Evolutionary conservation across 2,797 vertebrate genomes (phyloP), one percentile per base, ranked within the genome.

Genomic region (Xenentodon cancila): DNA sequence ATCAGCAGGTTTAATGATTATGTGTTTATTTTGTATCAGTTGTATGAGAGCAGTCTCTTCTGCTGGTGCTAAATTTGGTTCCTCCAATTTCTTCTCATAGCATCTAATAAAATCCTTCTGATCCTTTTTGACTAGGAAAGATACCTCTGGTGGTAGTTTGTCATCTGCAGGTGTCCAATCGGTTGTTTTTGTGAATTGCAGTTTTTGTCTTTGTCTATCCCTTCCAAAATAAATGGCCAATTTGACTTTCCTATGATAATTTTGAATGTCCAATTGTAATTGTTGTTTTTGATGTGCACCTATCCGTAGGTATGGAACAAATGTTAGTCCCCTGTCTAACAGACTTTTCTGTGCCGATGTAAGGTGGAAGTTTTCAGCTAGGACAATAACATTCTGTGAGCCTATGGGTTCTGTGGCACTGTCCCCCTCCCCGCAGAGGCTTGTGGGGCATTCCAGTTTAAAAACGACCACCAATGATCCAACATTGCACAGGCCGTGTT

Each of bases 321-420:
- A 52, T 9, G 27, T 34, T 1, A 52, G 8, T 0, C 50, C 50
- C 1, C 17, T 12, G 4, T 19, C 12, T 4, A 52, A 7, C 1
- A 52, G n/a, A n/a, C n/a, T n/a, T n/a, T n/a, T 11, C 5, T 53
- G 52, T 16, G 52, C 13, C 4, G 1, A 7, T 0, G 52, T 20
- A 0, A 21, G 13, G 1, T 15, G 13, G 2, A 37, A 8, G 0
- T 53, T 21, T 0, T 37, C 34, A 8, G 52, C 32, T 4, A 40
- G 18, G 20, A 53, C 32, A 4, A 40, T 1, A 0, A 53, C 52
- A 21, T 53, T 40, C 1, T 52, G 9, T 0, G 30, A 6, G 3
- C 2, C 0, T 1, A 16, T 5, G 46, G 47, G 21, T n/a, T 32
- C 5, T 1, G 1, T 0, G 1, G 1, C 32, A 1, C 4, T 0